Base-by-base conservation (phyloP, 2,113 vertebrate species). In the Cavia porcellus region DNA sequence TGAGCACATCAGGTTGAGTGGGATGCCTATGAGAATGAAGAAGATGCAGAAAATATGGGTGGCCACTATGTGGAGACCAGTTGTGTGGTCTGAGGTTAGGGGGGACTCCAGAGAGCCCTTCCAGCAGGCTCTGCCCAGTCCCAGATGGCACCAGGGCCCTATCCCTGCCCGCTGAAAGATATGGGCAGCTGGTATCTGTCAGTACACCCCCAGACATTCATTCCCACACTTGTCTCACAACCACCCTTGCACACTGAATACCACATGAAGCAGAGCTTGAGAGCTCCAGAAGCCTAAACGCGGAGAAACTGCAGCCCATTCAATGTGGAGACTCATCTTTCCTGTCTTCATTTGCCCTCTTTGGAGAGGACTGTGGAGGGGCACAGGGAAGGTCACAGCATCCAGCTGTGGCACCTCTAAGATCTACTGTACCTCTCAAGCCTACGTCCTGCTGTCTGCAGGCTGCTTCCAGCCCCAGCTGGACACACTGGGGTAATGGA, bases 1-100 rank as follows among this genome's bases (percentile, higher is more conserved):
- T 99, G 93, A 99, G 98, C 88, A 99, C n/a, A 99, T 97, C 62
- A 99, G 91, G 96, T 20, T 99, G 86, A 99, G 98, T 0, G 99
- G 99, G 92, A 99, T 99, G 8, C 99, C 99, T 96, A 99, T 98
- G 1, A 99, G 97, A 0, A 99, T 99, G 77, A 99, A 99, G 96
- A 99, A 96, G 82, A 99, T 98, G 82, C 0, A 68, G 66, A 35
- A 68, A 32, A 68, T 14, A 5, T 68, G 66, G 32, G 66, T 68
- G 66, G 32, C 32, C 66, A 61, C 98, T 0, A 99, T 99, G 59
- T 74, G 98, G 89, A 99, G 99, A 92, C 62, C 99, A 98, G 98
- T 99, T 99, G 17, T 30, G 32, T 15, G 32, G 32, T 13, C 66
- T 35, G 66, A 68, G 66, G 13, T 35, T 32, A 66, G 30, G 32